phyloP scores from a whole-genome alignment of 2,888 invertebrate species.

The Scrobipalpa costella region DNA sequence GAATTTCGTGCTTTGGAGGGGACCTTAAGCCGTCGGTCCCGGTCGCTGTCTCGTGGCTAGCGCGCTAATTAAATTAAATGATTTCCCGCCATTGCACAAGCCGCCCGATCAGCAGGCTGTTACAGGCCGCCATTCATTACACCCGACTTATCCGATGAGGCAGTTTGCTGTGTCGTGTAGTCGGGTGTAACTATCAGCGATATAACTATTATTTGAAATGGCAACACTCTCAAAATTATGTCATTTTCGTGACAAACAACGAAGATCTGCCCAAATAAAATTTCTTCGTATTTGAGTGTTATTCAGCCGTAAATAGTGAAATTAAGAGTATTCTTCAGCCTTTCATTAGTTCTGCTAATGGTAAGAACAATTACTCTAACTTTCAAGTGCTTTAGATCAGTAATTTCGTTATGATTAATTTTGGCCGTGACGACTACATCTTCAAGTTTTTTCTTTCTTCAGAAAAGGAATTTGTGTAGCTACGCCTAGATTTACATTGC shows the following conservation, averaged over 20 bases:
- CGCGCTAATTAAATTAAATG: not conserved
- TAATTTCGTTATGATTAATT: constrained; percentile 14
- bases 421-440: constrained; percentile 24
- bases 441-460: constrained; percentile 9
- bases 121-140: not conserved
- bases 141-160: not conserved
- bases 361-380: constrained; percentile 10
- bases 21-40: too few relatives aligned
- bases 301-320: constrained; percentile 18
- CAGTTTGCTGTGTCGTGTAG: not conserved
- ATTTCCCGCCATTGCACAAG: not conserved
- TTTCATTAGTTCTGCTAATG: constrained; percentile 21
- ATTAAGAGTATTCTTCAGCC: constrained; percentile 16
- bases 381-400: not conserved
- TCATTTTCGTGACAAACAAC: constrained; percentile 35
- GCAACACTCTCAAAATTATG: constrained; percentile 27
- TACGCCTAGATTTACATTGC: not conserved
- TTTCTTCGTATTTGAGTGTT: constrained; percentile 27
- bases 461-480: constrained; percentile 11
- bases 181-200: too few relatives aligned
- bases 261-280: constrained; percentile 29
- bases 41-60: too few relatives aligned
- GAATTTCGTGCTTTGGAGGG: too few relatives aligned
- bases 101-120: not conserved
- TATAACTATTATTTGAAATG: not conserved